Percentiles rank a stretch among this genome's conserved stretches.
Evolutionary conservation across 2,888 invertebrate species (phyloP).

Genomic region (Galeruca laticollis): DNA sequence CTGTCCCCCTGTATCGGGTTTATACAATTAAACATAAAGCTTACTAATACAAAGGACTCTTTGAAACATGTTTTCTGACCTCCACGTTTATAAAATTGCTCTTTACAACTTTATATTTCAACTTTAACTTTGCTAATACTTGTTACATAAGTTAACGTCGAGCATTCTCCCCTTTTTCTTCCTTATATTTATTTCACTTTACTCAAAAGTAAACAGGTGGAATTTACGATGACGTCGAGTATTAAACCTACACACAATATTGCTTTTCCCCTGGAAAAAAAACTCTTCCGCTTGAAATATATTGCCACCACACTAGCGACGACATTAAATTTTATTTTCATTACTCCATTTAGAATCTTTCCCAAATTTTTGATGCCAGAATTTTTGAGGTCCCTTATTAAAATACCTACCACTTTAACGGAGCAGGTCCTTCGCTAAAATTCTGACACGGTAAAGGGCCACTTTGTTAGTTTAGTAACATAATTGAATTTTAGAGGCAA

Average conservation of each 20-base stretch:
- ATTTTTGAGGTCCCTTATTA: conserved; percentile 10
- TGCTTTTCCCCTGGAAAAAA: conserved; percentile 29
- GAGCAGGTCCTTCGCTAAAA: conserved; percentile 16
- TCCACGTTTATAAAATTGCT: neutral
- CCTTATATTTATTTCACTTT: conserved; percentile 22
- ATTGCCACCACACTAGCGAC: conserved; percentile 27
- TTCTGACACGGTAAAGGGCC: conserved; percentile 20
- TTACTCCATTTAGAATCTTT: conserved; percentile 25
- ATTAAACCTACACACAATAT: conserved; percentile 30
- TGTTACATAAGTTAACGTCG: neutral
- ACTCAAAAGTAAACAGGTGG: conserved; percentile 31
- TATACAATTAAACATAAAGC: no score
- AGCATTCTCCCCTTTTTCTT: conserved; percentile 2
- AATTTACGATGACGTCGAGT: conserved; percentile 24
- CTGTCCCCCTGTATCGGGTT: no score
- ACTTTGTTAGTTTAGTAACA: conserved; percentile 30
- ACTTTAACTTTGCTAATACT: neutral
- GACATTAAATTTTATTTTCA: conserved; percentile 34
- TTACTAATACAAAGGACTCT: no score
- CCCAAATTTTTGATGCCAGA: neutral
- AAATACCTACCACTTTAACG: conserved; percentile 7
- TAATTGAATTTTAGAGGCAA: conserved; percentile 28
- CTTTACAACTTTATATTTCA: neutral
- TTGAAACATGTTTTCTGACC: neutral
- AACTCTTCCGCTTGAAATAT: conserved; percentile 29